A percentile compares a stretch with the other conserved stretches of the same genome.
Evolutionary conservation across 2,888 invertebrate species (phyloP).

Genomic region (Calephelis perditalis): DNA sequence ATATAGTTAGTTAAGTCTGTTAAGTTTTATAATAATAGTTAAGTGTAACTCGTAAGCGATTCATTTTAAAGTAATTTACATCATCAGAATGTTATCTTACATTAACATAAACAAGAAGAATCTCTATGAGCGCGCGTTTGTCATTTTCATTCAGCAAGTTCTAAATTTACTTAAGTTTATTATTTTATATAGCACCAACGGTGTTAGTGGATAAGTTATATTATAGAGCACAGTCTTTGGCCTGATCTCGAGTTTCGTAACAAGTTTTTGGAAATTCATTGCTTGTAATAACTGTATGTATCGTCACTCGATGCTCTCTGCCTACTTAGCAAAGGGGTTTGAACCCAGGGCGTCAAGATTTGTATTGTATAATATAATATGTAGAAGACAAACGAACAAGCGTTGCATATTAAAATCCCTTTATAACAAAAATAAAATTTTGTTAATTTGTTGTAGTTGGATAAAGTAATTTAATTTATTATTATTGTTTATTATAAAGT

Average conservation of each 20-base stretch:
- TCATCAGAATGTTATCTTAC: background rate
- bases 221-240: too few species aligned
- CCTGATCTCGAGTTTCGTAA: too few species aligned
- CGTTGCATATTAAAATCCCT: background rate
- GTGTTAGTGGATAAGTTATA: too few species aligned
- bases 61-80: slow-evolving; percentile 1
- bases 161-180: slow-evolving; percentile 4
- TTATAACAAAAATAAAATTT: background rate
- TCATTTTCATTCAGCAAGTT: background rate
- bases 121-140: background rate
- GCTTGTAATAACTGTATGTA: too few species aligned
- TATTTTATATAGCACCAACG: too few species aligned
- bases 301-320: too few species aligned
- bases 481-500: too few species aligned
- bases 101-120: background rate
- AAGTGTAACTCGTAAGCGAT: background rate
- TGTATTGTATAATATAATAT: too few species aligned
- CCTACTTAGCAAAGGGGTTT: too few species aligned
- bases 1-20: slow-evolving; percentile 8
- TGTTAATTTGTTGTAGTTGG: slow-evolving; percentile 40
- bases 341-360: too few species aligned
- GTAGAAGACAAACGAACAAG: background rate
- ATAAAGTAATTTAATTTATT: slow-evolving; percentile 38
- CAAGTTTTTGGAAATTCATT: too few species aligned
- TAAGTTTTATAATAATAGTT: background rate